Evolutionary conservation across 2,888 invertebrate species (phyloP).

Genomic region (Polyommatus iphigenia): DNA sequence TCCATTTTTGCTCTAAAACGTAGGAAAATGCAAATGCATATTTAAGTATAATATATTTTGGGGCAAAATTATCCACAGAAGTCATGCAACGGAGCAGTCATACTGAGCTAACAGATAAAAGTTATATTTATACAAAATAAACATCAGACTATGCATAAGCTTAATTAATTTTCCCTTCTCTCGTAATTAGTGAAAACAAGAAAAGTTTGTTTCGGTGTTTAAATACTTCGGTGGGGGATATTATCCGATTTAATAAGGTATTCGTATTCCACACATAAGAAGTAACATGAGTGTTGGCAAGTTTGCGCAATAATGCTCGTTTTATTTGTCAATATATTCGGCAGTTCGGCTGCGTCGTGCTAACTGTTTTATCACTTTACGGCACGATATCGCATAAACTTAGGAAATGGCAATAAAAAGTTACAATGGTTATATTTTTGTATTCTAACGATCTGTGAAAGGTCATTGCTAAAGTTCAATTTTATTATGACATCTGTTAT

Average conservation of each 20-base stretch:
- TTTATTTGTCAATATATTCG: conserved; percentile 75
- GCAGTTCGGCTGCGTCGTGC: conserved; percentile 65
- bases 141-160: conserved; percentile 4
- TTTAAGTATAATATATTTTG: not conserved
- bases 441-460: conserved; percentile 44
- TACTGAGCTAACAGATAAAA: not conserved
- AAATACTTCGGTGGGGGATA: not conserved
- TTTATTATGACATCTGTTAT: conserved; percentile 5
- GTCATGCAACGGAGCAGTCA: not conserved
- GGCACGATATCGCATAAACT: conserved; percentile 75
- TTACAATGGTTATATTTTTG: conserved; percentile 58
- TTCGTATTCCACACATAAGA: conserved; percentile 46
- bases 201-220: conserved; percentile 3
- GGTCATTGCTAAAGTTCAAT: conserved; percentile 35
- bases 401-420: conserved; percentile 67
- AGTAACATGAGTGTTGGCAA: conserved; percentile 68
- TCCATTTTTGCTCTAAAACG: not conserved
- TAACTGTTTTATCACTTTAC: conserved; percentile 80
- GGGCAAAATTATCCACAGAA: not conserved
- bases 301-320: conserved; percentile 70
- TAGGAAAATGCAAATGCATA: not conserved
- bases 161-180: conserved; percentile 16
- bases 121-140: not conserved
- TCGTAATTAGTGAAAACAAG: conserved; percentile 1
- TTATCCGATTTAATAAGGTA: conserved; percentile 5